phyloP scores from a whole-genome alignment of 2,888 invertebrate species.

The Ochropleura plecta region DNA sequence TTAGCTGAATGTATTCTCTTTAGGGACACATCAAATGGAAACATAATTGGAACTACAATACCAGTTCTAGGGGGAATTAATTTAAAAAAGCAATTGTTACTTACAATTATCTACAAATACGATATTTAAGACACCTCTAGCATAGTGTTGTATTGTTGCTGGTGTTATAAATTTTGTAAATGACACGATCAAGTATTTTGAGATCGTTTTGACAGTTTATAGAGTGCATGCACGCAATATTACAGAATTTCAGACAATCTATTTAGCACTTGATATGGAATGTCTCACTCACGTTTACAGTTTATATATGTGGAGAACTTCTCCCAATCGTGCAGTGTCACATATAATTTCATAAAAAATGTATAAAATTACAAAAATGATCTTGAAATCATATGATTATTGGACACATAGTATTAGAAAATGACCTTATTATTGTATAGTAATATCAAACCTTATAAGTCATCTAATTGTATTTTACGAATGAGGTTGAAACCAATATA shows the following conservation, averaged over 20 bases:
- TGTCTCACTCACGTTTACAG: slow-evolving; percentile 88
- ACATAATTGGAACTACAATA: slow-evolving; percentile 48
- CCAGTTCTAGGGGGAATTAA: slow-evolving; percentile 37
- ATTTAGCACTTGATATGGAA: slow-evolving; percentile 87
- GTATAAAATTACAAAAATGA: slow-evolving; percentile 90
- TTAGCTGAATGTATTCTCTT: slow-evolving; percentile 4
- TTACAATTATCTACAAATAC: slow-evolving; percentile 37
- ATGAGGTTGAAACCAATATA: slow-evolving; percentile 83
- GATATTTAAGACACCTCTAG: slow-evolving; percentile 35
- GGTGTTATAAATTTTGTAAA: slow-evolving; percentile 19
- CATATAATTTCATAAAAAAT: slow-evolving; percentile 88
- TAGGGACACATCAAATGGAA: slow-evolving; percentile 33
- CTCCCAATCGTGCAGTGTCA: slow-evolving; percentile 84
- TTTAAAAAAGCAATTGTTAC: slow-evolving; percentile 34
- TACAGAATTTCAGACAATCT: slow-evolving; percentile 56
- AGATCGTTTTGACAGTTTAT: slow-evolving; percentile 57
- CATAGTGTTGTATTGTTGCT: slow-evolving; percentile 31
- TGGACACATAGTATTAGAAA: slow-evolving; percentile 81
- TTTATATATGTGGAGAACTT: slow-evolving; percentile 79
- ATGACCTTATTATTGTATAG: slow-evolving; percentile 83
- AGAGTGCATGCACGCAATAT: slow-evolving; percentile 48
- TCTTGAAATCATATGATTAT: slow-evolving; percentile 83
- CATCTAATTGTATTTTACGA: slow-evolving; percentile 78
- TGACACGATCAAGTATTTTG: slow-evolving; percentile 38
- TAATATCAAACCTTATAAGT: slow-evolving; percentile 86